These are phyloP conservation scores for Candoia aspera DNA, from an alignment of 2,113 vertebrate genomes.

Conservation along the genomic window DNA sequence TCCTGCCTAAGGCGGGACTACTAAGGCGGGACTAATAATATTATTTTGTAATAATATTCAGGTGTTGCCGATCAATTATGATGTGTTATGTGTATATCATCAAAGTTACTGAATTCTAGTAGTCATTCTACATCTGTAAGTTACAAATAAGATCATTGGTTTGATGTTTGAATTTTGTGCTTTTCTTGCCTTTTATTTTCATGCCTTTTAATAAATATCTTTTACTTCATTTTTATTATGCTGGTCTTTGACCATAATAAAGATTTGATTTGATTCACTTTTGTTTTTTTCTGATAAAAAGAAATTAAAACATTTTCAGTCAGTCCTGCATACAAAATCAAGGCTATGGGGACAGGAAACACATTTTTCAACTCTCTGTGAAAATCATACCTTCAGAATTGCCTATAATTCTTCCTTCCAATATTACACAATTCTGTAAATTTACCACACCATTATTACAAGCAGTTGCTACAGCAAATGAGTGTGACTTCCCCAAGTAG, in stretches of 20 bases:
- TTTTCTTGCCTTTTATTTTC: not conserved
- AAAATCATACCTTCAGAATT: no score
- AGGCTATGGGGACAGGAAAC: no score
- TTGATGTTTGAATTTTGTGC: not conserved
- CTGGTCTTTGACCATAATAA: not conserved
- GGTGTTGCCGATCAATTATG: not conserved
- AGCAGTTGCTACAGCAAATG: no score
- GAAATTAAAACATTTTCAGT: not conserved
- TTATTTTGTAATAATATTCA: not conserved
- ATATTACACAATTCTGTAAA: no score
- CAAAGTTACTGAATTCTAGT: not conserved
- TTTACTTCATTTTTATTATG: not conserved
- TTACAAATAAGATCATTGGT: not conserved
- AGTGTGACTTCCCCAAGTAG: no score
- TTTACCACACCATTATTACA: no score
- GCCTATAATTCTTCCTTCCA: no score
- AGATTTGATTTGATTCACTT: not conserved
- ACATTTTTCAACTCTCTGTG: no score
- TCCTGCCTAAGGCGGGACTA: no score
- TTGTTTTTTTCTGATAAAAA: not conserved
- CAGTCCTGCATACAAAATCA: not conserved
- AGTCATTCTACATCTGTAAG: not conserved
- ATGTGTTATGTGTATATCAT: not conserved
- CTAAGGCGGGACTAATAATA: no score
- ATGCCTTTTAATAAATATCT: no score